Base-by-base conservation (phyloP, 2,113 vertebrate genomes). In the Anhinga anhinga region DNA sequence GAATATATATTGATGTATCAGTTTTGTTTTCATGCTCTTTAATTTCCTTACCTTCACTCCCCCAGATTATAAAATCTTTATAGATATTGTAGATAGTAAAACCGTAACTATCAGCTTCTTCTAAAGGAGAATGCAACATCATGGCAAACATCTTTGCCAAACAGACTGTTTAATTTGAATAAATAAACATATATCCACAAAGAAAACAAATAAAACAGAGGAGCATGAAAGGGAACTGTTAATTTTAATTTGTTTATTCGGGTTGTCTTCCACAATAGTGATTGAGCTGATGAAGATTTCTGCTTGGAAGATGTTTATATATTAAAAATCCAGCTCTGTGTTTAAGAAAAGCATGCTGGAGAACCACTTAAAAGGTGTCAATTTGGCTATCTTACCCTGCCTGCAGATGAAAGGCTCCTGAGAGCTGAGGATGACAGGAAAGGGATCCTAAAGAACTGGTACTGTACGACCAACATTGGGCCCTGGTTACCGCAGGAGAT, bases 21-120 rank as follows among this genome's bases (percentile, higher is more conserved):
- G 53, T 83, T 95, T 91, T 93, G 77, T 85, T 97, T 95, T 95
- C 84, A 79, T 85, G 79, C 58, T 93, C n/a, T 94, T 95, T 95
- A 93, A 91, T 95, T 97, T 96, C 73, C 56, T 94, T 87, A n/a
- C 81, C n/a, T 93, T 94, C 86, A 34, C 73, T 95, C 74, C 53
- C 74, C 72, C 66, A 50, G 91, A 91, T 85, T 69, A 82, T 95
- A 93, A 97, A 97, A 95, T 93, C 53, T 95, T 95, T 96, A 93
- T 95, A 88, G 95, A 78, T 58, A 59, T 53, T 94, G 53, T 53
- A 94, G 81, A n/a, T 45, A 95, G 70, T 93, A 95, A 96, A 97
- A 89, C 26, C 58, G 25, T 86, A 93, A 84, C 83, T 91, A 82
- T 84, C 58, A 8, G 6, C 53, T 80, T 82, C 69, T 87, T 93